Evolutionary conservation across 2,888 invertebrate species (phyloP).

Genomic region (Cabera pusaria): DNA sequence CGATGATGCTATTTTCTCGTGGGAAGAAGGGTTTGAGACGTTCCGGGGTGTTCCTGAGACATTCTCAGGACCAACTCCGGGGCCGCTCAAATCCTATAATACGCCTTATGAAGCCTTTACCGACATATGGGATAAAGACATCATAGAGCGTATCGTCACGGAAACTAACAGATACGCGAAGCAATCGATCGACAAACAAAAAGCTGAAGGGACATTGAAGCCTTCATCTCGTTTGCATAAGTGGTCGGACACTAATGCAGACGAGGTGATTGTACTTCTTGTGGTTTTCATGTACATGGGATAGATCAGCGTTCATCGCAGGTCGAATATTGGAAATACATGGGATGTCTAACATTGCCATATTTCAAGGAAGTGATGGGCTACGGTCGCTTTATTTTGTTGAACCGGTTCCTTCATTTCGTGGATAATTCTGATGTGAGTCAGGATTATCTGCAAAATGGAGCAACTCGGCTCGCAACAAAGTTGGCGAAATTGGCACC

Average conservation of each 20-base stretch:
- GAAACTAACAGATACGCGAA: constrained; percentile 35
- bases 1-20: constrained; percentile 10
- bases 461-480: constrained; percentile 12
- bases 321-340: constrained; percentile 26
- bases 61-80: constrained; percentile 21
- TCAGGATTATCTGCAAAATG: constrained; percentile 1
- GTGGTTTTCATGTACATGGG: constrained; percentile 32
- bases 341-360: constrained; percentile 19
- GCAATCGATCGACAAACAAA: constrained; percentile 22
- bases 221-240: constrained; percentile 19
- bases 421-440: constrained; percentile 1
- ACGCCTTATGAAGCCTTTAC: constrained; percentile 30
- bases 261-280: constrained; percentile 23
- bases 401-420: constrained; percentile 28
- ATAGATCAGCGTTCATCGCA: constrained; percentile 16
- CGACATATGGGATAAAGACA: constrained; percentile 22
- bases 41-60: constrained; percentile 28
- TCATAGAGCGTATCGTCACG: constrained; percentile 28
- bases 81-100: constrained; percentile 25
- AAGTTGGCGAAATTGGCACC: constrained; percentile 21
- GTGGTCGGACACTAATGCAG: constrained; percentile 6
- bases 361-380: constrained; percentile 24
- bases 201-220: background rate
- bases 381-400: constrained; percentile 23
- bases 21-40: constrained; percentile 22